Evolutionary conservation across 2,888 invertebrate species (phyloP).

Genomic region (Phengaris alcon): DNA sequence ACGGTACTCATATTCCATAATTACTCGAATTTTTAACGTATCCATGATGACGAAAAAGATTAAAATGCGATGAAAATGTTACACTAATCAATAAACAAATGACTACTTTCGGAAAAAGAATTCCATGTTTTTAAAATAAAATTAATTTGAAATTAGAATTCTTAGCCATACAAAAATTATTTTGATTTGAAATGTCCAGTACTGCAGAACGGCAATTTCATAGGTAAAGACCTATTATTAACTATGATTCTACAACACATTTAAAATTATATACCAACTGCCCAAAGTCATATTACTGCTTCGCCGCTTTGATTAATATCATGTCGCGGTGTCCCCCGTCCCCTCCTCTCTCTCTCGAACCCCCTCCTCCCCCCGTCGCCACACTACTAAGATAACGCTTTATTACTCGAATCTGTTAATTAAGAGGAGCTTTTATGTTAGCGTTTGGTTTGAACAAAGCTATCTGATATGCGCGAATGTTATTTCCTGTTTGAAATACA

Average conservation of each 20-base stretch:
- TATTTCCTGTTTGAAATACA: conserved; percentile 15
- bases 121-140: too few relatives aligned
- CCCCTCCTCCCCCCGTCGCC: neutral
- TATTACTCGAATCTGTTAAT: conserved; percentile 28
- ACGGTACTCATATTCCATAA: too few relatives aligned
- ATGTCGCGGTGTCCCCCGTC: neutral
- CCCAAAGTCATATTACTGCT: conserved; percentile 26
- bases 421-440: conserved; percentile 21
- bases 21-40: too few relatives aligned
- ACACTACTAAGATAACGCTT: conserved; percentile 27
- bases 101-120: too few relatives aligned
- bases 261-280: conserved; percentile 25
- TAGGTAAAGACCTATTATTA: too few relatives aligned
- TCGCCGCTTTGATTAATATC: conserved; percentile 30
- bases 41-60: too few relatives aligned
- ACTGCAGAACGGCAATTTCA: too few relatives aligned
- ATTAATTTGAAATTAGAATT: too few relatives aligned
- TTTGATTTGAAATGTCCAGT: too few relatives aligned
- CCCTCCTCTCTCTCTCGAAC: neutral
- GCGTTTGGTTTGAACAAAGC: conserved; percentile 25
- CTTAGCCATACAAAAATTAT: too few relatives aligned
- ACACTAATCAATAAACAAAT: too few relatives aligned
- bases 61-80: too few relatives aligned
- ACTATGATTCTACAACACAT: neutral
- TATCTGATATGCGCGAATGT: conserved; percentile 11